Evolutionary conservation across 2,113 vertebrate species (phyloP), one percentile per base, ranked within the genome.

Genomic region (Geococcyx californianus): DNA sequence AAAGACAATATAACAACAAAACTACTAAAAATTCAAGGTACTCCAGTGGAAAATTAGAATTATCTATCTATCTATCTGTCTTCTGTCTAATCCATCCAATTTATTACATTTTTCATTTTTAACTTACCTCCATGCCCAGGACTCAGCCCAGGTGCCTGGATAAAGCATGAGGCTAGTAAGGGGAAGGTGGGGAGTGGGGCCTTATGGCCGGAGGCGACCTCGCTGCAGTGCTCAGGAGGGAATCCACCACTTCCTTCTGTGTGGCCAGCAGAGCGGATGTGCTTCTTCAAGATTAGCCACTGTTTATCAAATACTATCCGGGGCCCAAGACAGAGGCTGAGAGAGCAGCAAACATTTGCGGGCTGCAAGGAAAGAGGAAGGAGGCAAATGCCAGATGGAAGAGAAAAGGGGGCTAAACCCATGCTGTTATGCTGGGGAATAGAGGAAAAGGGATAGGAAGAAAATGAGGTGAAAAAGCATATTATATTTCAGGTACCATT

Each of bases 331-430:
- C 76, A 63, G 80, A 1, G 0, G 36, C 94, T 36, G 38, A 59
- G 34, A 74, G 33, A 34, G 33, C 10, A 0, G 63, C 55, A 62
- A 95, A 56, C 69, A 26, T 16, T 60, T 90, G 73, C 60, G 92
- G 88, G 75, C 36, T 96, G 47, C 63, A 52, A 58, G n/a, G 52
- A 89, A 95, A 92, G 79, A 70, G 72, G 85, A 94, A 74, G 82
- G n/a, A 91, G 64, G 56, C 29, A 80, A 80, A 81, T 23, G 29
- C 21, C 76, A 96, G 83, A 70, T 87, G 68, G 72, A 92, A 42
- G 11, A 33, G 63, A 28, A 77, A 81, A 80, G 8, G 16, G 62
- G n/a, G 28, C 36, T 80, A 36, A 66, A 80, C 47, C 63, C 26
- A 21, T 24, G 33, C 13, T 73, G 26, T 19, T 49, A 9, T 52